Base-by-base conservation (phyloP, 2,797 vertebrate genomes). In the Triplophysa bombifrons region DNA sequence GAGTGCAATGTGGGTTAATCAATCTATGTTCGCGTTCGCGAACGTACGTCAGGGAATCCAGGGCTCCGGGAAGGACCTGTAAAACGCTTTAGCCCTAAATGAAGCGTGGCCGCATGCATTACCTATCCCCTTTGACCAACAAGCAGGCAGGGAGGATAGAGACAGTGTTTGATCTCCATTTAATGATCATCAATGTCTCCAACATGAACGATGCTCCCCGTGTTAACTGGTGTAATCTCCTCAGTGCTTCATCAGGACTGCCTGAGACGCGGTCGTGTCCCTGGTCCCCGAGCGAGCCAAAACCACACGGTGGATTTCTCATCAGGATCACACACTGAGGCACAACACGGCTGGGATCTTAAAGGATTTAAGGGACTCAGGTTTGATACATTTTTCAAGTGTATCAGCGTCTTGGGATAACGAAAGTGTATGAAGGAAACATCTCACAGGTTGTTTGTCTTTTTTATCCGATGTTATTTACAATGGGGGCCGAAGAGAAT, bases 291-390 rank as follows among this genome's bases (percentile, higher is more conserved):
- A 74, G 71, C 74, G 75, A 51, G 84, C 85, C 88, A 85, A 38
- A 68, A 8, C 85, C 87, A 84, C 85, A 88, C 3, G 82, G 89
- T 91, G 90, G 87, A 83, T 87, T 88, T 85, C 85, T 78, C 88
- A 88, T 91, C 85, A 89, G 74, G 88, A 88, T 88, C 89, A 76
- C 82, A 81, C 74, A 65, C 69, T 55, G 61, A 63, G 46, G 50
- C 11, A 25, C 20, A 70, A 76, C 79, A 71, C 63, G 20, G 65
- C 27, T 46, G 46, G 56, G 55, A 38, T 20, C 72, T 38, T 51
- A 74, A 67, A 80, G 70, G 64, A 76, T 72, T 72, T 73, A 65
- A 85, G 84, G 58, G 65, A 58, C 72, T 80, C 80, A 75, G 69
- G 56, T 78, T 64, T 68, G 78, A 78, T 63, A 17, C 0, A 56